A percentile compares a stretch with the other conserved stretches of the same genome.
These are phyloP conservation scores for Balearica regulorum DNA, from an alignment of 2,797 vertebrate genomes.

Conservation along the genomic window DNA sequence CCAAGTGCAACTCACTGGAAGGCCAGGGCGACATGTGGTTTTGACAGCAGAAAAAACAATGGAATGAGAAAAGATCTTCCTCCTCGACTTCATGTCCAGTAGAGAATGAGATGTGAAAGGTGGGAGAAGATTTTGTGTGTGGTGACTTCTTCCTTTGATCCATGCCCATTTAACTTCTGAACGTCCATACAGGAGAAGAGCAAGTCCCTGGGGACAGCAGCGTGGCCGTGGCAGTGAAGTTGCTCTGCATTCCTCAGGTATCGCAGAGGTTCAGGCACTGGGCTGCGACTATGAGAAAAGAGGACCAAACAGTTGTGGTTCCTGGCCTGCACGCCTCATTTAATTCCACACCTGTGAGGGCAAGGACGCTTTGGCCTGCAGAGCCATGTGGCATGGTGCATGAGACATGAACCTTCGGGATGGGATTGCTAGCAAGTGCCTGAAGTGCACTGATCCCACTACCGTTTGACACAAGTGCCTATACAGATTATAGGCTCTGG, in stretches of 20 bases:
- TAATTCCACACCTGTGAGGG: background rate
- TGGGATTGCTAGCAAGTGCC: background rate
- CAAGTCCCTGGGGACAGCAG: background rate
- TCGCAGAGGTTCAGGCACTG: background rate
- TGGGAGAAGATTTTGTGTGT: background rate
- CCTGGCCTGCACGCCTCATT: background rate
- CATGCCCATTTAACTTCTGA: background rate
- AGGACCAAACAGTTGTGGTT: background rate
- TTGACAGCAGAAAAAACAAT: background rate
- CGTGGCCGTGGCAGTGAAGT: rapidly evolving
- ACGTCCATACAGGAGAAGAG: background rate
- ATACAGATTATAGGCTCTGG: background rate
- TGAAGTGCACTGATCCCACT: background rate
- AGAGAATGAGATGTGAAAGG: background rate
- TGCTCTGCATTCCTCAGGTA: background rate
- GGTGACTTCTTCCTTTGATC: background rate
- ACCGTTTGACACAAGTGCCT: background rate
- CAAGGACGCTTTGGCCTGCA: background rate
- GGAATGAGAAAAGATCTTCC: background rate
- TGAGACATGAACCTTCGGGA: background rate
- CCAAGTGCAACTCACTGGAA: background rate
- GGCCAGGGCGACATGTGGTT: background rate
- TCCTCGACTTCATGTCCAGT: background rate
- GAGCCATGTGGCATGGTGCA: background rate
- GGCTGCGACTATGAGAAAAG: background rate